Base-by-base conservation (phyloP, 1,140 invertebrate genomes). In the Aplysia californica region DNA sequence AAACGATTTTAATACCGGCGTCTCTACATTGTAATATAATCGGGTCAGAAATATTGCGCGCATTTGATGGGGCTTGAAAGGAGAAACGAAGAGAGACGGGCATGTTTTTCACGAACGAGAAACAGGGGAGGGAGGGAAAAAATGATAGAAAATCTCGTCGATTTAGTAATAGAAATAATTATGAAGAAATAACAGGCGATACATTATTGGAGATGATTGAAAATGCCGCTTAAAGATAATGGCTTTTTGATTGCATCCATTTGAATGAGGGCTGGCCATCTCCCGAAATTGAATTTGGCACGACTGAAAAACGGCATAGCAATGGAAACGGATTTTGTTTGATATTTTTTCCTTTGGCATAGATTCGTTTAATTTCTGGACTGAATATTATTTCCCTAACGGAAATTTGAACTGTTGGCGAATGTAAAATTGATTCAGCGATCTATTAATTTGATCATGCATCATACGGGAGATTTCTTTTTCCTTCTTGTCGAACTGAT, bases 111-210 rank as follows among this genome's bases (percentile, higher is more conserved):
- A n/a, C n/a, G n/a, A n/a, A n/a, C 6, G 31, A 23, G 3, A 23
- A 31, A 55, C 20, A 29, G 5, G 38, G 29, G 35, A 2, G 26
- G 61, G 35, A 33, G 21, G 21, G 29, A 33, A 50, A 66, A 33
- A 61, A 21, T 33, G 23, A 59, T 10, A 0, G 18, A 65, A 41
- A 50, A 26, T 23, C 33, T 39, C 2, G 29, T 21, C 33, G 58
- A 73, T 64, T 73, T 73, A 61, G 71, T 41, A 59, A 73, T 61
- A 38, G 56, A 59, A 64, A 73, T 33, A 73, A 64, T 61, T 73
- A 73, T 64, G 35, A 75, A 67, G 65, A 67, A 66, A 66, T 66
- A 35, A 75, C 61, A 56, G 73, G 29, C 56, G 29, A 66, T 67
- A 66, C 44, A 67, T 67, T 55, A 75, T 36, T 67, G 73, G 18